Conservation (phyloP, 2,797 vertebrate species). For the Lophius americanus region DNA sequence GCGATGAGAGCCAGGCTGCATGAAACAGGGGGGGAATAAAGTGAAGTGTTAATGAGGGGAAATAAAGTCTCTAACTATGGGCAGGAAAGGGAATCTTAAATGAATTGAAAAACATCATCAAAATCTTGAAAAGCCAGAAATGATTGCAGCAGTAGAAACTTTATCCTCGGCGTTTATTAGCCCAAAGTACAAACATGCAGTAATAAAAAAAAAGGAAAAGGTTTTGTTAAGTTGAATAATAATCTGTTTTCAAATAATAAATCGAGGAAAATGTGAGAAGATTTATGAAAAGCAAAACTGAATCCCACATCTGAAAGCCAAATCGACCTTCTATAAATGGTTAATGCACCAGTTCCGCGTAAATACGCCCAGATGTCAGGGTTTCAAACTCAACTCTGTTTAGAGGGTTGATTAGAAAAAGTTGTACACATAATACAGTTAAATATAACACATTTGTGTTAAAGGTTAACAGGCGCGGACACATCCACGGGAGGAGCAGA, state of each 20-base stretch:
- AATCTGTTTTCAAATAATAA: too few relatives aligned
- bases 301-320: neutral
- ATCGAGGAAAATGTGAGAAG: neutral
- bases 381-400: neutral
- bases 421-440: too few relatives aligned
- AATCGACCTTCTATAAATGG: neutral
- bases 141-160: neutral
- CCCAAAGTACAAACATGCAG: neutral
- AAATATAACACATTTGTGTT: too few relatives aligned
- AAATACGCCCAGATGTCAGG: neutral
- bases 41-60: neutral
- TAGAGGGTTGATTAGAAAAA: too few relatives aligned
- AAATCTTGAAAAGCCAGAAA: neutral
- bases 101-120: neutral
- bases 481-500: neutral
- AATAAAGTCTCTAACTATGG: neutral
- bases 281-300: neutral
- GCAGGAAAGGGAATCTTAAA: neutral
- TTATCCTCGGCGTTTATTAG: neutral
- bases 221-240: too few relatives aligned
- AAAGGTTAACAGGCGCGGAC: neutral
- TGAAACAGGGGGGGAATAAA: neutral
- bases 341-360: neutral
- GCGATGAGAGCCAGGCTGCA: constrained; percentile 49
- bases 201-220: neutral